A percentile compares a stretch with the other conserved stretches of the same genome.
Conservation (phyloP, 1,140 invertebrate species). For the Euborellia annulipes region DNA sequence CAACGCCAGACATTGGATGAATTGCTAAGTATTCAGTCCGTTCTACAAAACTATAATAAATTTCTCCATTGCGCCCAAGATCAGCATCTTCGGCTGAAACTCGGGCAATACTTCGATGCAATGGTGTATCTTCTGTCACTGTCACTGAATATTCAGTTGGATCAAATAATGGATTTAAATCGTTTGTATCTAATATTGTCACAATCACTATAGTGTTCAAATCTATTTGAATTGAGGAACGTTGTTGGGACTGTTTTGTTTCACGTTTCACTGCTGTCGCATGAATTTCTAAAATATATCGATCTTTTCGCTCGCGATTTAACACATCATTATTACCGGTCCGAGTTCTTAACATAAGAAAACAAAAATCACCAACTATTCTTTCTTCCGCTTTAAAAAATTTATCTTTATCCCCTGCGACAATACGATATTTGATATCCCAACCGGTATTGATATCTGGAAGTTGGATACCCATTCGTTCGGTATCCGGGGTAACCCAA, state of each 20-base stretch:
- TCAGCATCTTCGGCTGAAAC: slow-evolving; percentile 87
- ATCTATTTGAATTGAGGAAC: slow-evolving; percentile 31
- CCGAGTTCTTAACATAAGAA: slow-evolving; percentile 63
- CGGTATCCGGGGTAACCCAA: slow-evolving; percentile 41
- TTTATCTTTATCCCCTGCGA: slow-evolving; percentile 67
- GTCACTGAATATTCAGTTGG: slow-evolving; percentile 67
- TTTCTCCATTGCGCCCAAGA: slow-evolving; percentile 82
- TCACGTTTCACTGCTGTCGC: slow-evolving; percentile 47
- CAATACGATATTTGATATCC: slow-evolving; percentile 63
- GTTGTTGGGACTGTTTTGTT: slow-evolving; percentile 28
- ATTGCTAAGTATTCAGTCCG: slow-evolving; percentile 72
- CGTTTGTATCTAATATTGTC: slow-evolving; percentile 76
- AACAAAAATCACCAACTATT: slow-evolving; percentile 83
- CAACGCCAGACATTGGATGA: slow-evolving; percentile 78
- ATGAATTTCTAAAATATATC: slow-evolving; percentile 63
- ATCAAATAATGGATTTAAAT: slow-evolving; percentile 82
- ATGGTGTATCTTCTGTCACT: slow-evolving; percentile 77
- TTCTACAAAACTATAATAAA: slow-evolving; percentile 87
- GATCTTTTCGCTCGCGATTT: slow-evolving; percentile 77
- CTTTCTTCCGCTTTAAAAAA: slow-evolving; percentile 85
- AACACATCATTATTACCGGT: slow-evolving; percentile 69
- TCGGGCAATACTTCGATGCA: slow-evolving; percentile 59
- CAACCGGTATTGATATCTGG: slow-evolving; percentile 29
- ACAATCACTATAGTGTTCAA: slow-evolving; percentile 60
- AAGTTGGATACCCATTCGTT: slow-evolving; percentile 48